Conservation (phyloP, 2,797 vertebrate genomes). For the Chloroceryle amazona region DNA sequence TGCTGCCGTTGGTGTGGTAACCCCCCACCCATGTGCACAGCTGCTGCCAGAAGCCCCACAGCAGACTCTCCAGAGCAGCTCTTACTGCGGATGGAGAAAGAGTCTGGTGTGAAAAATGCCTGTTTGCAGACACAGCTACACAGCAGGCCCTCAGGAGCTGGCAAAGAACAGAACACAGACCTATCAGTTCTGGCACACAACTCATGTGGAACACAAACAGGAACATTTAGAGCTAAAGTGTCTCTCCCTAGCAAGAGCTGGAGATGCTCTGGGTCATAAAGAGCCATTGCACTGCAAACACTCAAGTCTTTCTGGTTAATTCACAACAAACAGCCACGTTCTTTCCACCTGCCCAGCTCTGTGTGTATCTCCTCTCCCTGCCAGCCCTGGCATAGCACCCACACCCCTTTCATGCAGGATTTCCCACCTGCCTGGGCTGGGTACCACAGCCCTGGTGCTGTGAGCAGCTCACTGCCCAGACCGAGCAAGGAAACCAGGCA, state of each 20-base stretch:
- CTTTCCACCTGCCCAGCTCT: neutral
- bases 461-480: neutral
- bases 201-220: neutral
- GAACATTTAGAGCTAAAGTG: neutral
- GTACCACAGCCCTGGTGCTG: neutral
- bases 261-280: neutral
- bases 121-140: neutral
- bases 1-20: neutral
- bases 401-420: fast-evolving
- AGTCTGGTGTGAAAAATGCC: neutral
- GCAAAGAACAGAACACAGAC: neutral
- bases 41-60: neutral
- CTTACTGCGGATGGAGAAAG: neutral
- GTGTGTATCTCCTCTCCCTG: neutral
- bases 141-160: neutral
- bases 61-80: neutral
- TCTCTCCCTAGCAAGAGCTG: neutral
- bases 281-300: neutral
- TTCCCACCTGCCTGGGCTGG: neutral
- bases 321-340: neutral
- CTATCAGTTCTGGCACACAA: neutral
- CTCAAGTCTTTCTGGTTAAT: neutral
- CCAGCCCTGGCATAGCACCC: neutral
- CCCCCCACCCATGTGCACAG: neutral
- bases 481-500: neutral